phyloP scores from a whole-genome alignment of 2,888 invertebrate genomes.

The Andrena camellia region DNA sequence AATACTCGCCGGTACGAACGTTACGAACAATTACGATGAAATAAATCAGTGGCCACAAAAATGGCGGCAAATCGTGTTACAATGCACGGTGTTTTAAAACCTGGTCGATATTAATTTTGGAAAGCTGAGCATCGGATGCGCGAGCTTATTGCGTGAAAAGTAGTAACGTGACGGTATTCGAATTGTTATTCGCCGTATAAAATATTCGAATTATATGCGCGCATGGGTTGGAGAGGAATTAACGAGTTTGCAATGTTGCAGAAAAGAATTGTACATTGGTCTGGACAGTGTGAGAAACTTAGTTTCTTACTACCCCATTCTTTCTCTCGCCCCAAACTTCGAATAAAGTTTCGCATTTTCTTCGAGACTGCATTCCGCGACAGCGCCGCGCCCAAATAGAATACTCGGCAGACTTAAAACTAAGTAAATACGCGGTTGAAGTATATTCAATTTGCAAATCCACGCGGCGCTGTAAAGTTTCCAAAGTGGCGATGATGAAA shows the following conservation, averaged over 20 bases:
- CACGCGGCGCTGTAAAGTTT: conserved; percentile 20
- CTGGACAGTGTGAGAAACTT: conserved; percentile 1
- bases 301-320: neutral
- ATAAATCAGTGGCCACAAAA: no score
- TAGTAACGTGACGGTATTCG: no score
- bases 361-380: conserved; percentile 40
- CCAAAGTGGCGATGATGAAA: conserved; percentile 20
- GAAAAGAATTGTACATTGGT: neutral
- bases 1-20: no score
- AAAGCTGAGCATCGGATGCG: no score
- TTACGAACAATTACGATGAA: no score
- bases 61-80: no score
- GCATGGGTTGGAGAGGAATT: no score
- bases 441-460: conserved; percentile 74
- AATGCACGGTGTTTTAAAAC: no score
- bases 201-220: no score
- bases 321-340: conserved; percentile 20
- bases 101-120: no score
- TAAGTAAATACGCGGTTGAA: conserved; percentile 68
- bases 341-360: conserved; percentile 72
- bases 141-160: no score
- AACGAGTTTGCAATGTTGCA: neutral
- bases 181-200: no score
- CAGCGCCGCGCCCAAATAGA: conserved; percentile 62
- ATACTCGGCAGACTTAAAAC: conserved; percentile 56